Conservation (phyloP, 2,888 invertebrate genomes). For the Lepas anatifera region DNA sequence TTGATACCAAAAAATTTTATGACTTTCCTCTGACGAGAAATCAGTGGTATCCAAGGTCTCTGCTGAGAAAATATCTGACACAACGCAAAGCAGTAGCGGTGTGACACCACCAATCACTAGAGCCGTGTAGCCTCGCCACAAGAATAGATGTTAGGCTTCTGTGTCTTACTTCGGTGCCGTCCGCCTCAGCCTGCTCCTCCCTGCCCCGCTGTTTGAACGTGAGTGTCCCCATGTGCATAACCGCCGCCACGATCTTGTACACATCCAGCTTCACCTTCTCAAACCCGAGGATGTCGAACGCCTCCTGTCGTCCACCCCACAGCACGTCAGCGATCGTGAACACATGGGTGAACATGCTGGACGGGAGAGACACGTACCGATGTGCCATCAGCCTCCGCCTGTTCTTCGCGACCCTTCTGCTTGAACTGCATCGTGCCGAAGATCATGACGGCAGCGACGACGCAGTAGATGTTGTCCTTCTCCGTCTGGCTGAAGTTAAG, state of each 20-base stretch:
- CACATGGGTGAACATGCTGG: too few relatives aligned
- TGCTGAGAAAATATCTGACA: too few relatives aligned
- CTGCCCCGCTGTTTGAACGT: constrained; percentile 47
- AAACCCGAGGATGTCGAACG: constrained; percentile 44
- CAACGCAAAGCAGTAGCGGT: too few relatives aligned
- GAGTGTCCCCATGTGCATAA: constrained; percentile 46
- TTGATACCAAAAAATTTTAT: too few relatives aligned
- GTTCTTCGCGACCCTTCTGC: constrained; percentile 48
- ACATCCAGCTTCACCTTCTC: constrained; percentile 38
- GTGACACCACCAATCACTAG: too few relatives aligned
- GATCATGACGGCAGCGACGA: constrained; percentile 97
- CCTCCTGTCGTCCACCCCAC: constrained; percentile 18
- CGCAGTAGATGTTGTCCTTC: constrained; percentile 55
- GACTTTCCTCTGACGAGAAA: too few relatives aligned
- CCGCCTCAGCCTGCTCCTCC: constrained; percentile 43
- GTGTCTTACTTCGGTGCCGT: constrained; percentile 32
- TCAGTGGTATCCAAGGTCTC: too few relatives aligned
- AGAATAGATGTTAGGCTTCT: too few relatives aligned
- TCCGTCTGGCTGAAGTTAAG: constrained; percentile 42
- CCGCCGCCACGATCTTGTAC: constrained; percentile 41
- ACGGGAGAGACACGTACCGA: constrained; percentile 27
- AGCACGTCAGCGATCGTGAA: too few relatives aligned
- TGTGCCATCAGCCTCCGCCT: constrained; percentile 39
- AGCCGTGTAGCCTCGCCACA: too few relatives aligned
- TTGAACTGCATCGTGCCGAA: constrained; percentile 71